phyloP scores from a whole-genome alignment of 2,888 invertebrate genomes.

The Drosophila colorata region DNA sequence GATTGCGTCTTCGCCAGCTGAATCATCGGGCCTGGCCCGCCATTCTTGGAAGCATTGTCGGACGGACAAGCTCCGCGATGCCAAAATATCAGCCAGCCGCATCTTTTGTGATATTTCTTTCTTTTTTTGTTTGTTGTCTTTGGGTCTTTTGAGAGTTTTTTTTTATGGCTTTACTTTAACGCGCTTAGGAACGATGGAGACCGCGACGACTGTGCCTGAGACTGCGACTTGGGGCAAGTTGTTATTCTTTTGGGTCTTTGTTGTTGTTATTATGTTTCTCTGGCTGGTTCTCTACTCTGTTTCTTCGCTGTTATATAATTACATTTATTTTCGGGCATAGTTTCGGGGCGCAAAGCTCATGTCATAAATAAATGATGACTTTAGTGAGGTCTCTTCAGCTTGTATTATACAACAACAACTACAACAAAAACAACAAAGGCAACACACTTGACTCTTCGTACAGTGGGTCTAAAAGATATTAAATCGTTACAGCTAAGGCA shows the following conservation, averaged over 20 bases:
- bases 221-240: constrained; percentile 29
- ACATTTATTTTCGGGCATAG: constrained; percentile 67
- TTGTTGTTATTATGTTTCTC: constrained; percentile 37
- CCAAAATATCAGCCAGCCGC: constrained; percentile 71
- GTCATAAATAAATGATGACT: constrained; percentile 81
- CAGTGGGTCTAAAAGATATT: constrained; percentile 33
- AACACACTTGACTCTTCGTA: constrained; percentile 52
- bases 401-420: constrained; percentile 28
- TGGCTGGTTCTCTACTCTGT: constrained; percentile 26
- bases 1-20: constrained; percentile 56
- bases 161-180: constrained; percentile 43
- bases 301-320: constrained; percentile 72
- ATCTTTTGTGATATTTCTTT: constrained; percentile 67
- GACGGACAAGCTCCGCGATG: constrained; percentile 50
- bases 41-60: constrained; percentile 61
- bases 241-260: constrained; percentile 49
- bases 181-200: constrained; percentile 42
- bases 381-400: constrained; percentile 46
- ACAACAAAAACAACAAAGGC: constrained; percentile 18
- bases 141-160: constrained; percentile 15
- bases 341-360: constrained; percentile 71
- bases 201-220: constrained; percentile 4
- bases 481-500: constrained; percentile 14
- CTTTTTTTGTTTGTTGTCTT: constrained; percentile 14
- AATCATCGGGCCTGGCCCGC: constrained; percentile 62